Evolutionary conservation across 2,888 invertebrate species (phyloP), one percentile per base, ranked within the genome.

Genomic region (Ischnura elegans): DNA sequence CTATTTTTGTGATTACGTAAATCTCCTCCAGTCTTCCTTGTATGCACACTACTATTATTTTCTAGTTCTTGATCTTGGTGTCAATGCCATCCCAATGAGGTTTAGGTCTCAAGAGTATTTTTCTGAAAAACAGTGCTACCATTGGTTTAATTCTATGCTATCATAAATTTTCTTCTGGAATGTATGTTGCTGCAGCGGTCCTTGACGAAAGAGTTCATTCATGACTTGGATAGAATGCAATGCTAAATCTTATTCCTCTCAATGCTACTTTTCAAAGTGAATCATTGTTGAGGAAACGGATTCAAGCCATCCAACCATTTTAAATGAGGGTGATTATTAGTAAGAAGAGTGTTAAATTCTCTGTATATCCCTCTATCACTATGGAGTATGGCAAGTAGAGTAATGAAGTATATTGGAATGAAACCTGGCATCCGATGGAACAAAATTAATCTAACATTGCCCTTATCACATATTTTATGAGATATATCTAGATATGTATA

Each of bases 1-100:
- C 43, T 90, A 90, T 90, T 55, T 90, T 46, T 61, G 90, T 90
- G 61, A 42, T 42, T 90, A 61, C 42, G 61, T 61, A 55, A 90
- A 61, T 90, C 29, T 66, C 61, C 86, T 90, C 55, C 90, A 90
- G 90, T 90, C 66, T 66, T 43, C 86, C 55, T n/a, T 90, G 90
- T 61, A 90, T 66, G 90, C 90, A 61, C 90, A 90, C 61, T 90
- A 43, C 55, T 76, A 76, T 42, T 90, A 55, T 90, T 90, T 90
- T 55, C 61, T 90, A 46, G 90, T 61, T 90, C 61, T 90, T 55
- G 55, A 90, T 43, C 61, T 61, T 36, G 90, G 61, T 90, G 61
- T 90, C 90, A 90, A 43, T 61, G 43, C 61, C 61, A 90, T 43
- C 90, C 61, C 45, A n/a, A 51, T 55, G 90, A 90, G 90, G 90